Evolutionary conservation across 2,797 vertebrate species (phyloP).

Genomic region (Halcyon badia): DNA sequence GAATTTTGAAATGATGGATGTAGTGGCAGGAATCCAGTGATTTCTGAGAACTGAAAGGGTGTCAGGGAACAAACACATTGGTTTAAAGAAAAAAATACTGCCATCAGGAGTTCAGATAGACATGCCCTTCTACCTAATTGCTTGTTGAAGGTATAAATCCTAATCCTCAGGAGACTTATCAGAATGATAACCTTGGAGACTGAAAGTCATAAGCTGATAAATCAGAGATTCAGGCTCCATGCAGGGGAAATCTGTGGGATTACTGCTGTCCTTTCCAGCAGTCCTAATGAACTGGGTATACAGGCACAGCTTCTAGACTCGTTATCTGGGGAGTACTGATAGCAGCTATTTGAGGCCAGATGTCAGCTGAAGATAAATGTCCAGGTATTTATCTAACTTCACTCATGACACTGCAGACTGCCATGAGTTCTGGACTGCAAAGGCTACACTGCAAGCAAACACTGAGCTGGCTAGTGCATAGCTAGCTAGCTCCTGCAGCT

Average conservation of each 20-base stretch:
- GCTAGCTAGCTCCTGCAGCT: background rate
- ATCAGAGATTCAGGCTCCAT: background rate
- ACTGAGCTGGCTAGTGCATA: background rate
- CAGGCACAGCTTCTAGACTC: background rate
- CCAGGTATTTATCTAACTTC: background rate
- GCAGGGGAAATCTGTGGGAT: background rate
- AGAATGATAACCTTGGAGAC: background rate
- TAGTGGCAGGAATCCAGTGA: background rate
- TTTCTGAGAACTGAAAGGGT: background rate
- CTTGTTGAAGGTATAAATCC: background rate
- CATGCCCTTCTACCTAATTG: background rate
- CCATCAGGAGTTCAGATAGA: background rate
- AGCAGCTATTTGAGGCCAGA: background rate
- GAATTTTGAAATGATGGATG: background rate
- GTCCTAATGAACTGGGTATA: background rate
- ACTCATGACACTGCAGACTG: background rate
- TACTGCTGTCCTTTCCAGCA: background rate
- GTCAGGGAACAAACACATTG: background rate
- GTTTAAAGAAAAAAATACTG: background rate
- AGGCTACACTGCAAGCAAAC: background rate
- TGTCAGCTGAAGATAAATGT: background rate
- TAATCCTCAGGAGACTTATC: background rate
- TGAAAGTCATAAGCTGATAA: background rate
- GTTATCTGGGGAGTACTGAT: background rate
- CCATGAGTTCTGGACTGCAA: background rate